Percentiles rank a stretch among this genome's conserved stretches.
These are phyloP conservation scores for Bombyx huttoni DNA, from an alignment of 2,888 invertebrate genomes.

Conservation along the genomic window DNA sequence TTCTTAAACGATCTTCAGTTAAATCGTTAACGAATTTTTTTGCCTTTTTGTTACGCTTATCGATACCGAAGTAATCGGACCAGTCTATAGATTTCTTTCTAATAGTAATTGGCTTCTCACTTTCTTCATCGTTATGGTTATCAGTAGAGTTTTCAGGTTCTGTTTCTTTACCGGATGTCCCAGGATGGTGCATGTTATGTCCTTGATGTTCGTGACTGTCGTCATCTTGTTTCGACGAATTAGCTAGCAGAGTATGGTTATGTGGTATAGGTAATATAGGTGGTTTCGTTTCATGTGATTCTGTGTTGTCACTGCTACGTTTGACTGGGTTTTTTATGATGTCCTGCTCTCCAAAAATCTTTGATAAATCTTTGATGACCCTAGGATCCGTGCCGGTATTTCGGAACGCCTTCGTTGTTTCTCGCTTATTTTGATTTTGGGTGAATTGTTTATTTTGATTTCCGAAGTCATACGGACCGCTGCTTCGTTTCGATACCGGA, in stretches of 20 bases:
- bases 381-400: slow-evolving; percentile 77
- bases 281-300: slow-evolving; percentile 48
- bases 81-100: slow-evolving; percentile 89
- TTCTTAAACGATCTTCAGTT: slow-evolving; percentile 54
- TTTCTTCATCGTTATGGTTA: slow-evolving; percentile 17
- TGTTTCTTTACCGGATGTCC: slow-evolving; percentile 28
- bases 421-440: slow-evolving; percentile 38
- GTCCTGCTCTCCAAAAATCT: slow-evolving; percentile 72
- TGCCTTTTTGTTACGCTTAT: slow-evolving; percentile 81
- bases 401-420: slow-evolving; percentile 39
- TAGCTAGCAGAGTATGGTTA: slow-evolving; percentile 35
- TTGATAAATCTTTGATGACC: slow-evolving; percentile 78
- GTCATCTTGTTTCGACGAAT: slow-evolving; percentile 26
- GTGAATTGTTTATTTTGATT: slow-evolving; percentile 41
- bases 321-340: slow-evolving; percentile 69
- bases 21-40: slow-evolving; percentile 37
- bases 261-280: slow-evolving; percentile 38
- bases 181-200: slow-evolving; percentile 39
- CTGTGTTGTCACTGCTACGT: slow-evolving; percentile 53
- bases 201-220: slow-evolving; percentile 46
- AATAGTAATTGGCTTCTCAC: slow-evolving; percentile 66
- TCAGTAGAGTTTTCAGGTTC: slow-evolving; percentile 14
- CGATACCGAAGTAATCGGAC: slow-evolving; percentile 90
- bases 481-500: slow-evolving; percentile 78
- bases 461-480: slow-evolving; percentile 40